Evolutionary conservation across 2,888 invertebrate genomes (phyloP).

Genomic region (Agrilus mali): DNA sequence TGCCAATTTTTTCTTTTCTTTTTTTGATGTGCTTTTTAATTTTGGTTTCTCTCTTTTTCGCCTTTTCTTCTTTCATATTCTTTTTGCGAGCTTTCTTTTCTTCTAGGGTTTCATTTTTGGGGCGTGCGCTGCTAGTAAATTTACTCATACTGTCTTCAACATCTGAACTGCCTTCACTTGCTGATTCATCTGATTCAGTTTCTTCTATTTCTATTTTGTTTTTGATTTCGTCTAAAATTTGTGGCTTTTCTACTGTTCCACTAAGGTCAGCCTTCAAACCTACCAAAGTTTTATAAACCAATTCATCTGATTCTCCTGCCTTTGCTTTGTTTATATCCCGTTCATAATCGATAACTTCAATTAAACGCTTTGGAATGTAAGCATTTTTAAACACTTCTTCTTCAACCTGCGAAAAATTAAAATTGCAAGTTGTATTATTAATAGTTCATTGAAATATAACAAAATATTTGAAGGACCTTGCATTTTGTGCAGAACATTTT

Average conservation of each 20-base stretch:
- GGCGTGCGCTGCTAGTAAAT: conserved; percentile 52
- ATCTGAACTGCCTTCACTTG: conserved; percentile 24
- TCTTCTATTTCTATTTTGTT: conserved; percentile 25
- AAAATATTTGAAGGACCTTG: too few relatives aligned
- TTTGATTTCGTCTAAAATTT: conserved; percentile 40
- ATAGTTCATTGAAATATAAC: too few relatives aligned
- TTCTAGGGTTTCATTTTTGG: conserved; percentile 68
- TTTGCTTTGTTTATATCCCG: conserved; percentile 74
- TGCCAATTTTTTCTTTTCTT: conserved; percentile 56
- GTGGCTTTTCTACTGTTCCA: conserved; percentile 54
- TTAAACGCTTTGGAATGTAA: conserved; percentile 85
- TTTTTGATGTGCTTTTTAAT: conserved; percentile 91
- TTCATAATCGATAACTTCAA: conserved; percentile 79
- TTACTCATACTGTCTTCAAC: conserved; percentile 33
- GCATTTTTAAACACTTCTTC: conserved; percentile 89
- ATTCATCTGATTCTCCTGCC: conserved; percentile 54
- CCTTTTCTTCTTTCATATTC: conserved; percentile 74
- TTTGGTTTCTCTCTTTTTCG: conserved; percentile 80
- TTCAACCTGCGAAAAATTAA: conserved; percentile 41
- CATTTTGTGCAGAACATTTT: too few relatives aligned
- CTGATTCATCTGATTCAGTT: conserved; percentile 25
- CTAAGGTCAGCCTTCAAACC: conserved; percentile 72
- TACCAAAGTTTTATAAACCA: conserved; percentile 77
- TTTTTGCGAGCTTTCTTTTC: conserved; percentile 78
- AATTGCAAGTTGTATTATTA: too few relatives aligned